Evolutionary conservation across 2,113 vertebrate genomes (phyloP).

Genomic region (Cyanoliseus patagonus): DNA sequence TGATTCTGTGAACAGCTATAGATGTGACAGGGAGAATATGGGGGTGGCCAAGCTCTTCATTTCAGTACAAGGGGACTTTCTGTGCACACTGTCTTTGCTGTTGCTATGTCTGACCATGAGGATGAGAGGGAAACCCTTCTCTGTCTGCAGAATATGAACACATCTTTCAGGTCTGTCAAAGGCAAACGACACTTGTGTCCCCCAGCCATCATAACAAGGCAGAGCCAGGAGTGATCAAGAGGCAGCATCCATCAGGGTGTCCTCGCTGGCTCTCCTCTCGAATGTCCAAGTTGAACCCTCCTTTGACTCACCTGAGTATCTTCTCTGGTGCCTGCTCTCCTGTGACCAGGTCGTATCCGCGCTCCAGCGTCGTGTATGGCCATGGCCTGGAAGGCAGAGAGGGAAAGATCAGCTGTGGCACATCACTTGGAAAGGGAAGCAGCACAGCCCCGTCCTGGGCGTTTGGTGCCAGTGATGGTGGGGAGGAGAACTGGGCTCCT

Average conservation of each 20-base stretch:
- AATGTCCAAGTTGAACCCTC: not conserved
- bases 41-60: not conserved
- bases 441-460: rapidly evolving
- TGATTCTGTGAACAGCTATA: not conserved
- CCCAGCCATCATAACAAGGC: not conserved
- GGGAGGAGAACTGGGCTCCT: not conserved
- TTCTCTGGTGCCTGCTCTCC: constrained; percentile 96
- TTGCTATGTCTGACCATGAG: rapidly evolving
- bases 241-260: not conserved
- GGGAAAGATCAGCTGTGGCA: not conserved
- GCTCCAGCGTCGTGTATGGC: constrained; percentile 95
- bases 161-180: not conserved
- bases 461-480: rapidly evolving
- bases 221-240: not conserved
- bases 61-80: not conserved
- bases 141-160: not conserved
- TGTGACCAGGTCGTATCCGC: constrained; percentile 95
- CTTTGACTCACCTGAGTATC: constrained; percentile 89
- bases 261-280: not conserved
- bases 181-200: rapidly evolving
- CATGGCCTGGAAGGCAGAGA: constrained; percentile 82
- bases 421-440: rapidly evolving
- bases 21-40: not conserved
- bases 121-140: not conserved
- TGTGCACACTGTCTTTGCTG: rapidly evolving